Conservation (phyloP, 2,797 vertebrate genomes). For the Triplophysa bombifrons region DNA sequence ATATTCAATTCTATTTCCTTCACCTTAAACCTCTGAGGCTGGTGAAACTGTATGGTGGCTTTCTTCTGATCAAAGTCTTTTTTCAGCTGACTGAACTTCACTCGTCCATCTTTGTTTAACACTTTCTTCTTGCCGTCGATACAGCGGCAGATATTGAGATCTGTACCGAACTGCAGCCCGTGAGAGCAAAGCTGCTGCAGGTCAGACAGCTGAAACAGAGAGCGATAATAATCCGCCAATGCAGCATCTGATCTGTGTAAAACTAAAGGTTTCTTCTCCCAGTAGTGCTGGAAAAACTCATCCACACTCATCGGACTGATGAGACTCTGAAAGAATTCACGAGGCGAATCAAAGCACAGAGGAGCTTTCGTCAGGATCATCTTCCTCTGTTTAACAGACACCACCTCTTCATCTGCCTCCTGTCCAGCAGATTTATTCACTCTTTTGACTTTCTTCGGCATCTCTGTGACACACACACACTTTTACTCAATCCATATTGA, state of each 20-base stretch:
- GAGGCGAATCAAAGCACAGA: slow-evolving; percentile 77
- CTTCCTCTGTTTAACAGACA: slow-evolving; percentile 67
- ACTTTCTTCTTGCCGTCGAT: slow-evolving; percentile 82
- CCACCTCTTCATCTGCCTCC: slow-evolving; percentile 38
- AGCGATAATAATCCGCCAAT: slow-evolving; percentile 75
- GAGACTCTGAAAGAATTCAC: slow-evolving; percentile 82
- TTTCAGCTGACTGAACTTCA: slow-evolving; percentile 78
- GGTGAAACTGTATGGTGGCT: slow-evolving; percentile 93
- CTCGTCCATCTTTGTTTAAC: slow-evolving; percentile 83
- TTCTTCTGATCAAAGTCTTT: slow-evolving; percentile 84
- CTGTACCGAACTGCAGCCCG: slow-evolving; percentile 78
- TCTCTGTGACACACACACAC: slow-evolving; percentile 58
- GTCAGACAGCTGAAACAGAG: slow-evolving; percentile 84
- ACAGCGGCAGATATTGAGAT: slow-evolving; percentile 85
- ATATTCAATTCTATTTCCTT: too few relatives aligned
- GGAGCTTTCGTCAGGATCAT: slow-evolving; percentile 38
- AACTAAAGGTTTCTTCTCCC: slow-evolving; percentile 90
- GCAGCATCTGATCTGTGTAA: slow-evolving; percentile 76
- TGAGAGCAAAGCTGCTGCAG: slow-evolving; percentile 76
- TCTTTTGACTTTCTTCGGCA: slow-evolving; percentile 79
- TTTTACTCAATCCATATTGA: not conserved
- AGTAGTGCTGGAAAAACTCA: slow-evolving; percentile 84
- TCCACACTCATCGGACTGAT: slow-evolving; percentile 80
- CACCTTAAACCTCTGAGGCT: slow-evolving; percentile 92
- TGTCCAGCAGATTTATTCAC: slow-evolving; percentile 30